phyloP scores from a whole-genome alignment of 2,113 vertebrate genomes.

The Beaufortia kweichowensis region DNA sequence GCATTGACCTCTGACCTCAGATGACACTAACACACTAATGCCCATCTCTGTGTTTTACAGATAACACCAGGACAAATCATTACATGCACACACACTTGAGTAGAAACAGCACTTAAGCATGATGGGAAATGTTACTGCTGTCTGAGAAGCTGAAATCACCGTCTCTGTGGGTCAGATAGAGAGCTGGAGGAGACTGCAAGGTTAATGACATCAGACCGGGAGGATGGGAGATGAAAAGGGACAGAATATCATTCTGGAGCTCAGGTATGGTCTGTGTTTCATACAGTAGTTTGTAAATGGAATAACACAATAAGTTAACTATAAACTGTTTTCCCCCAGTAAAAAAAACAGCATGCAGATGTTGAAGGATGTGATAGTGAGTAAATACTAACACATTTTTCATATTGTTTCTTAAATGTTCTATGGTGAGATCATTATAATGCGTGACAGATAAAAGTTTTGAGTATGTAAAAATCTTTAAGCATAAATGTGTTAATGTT shows the following conservation, averaged over 20 bases:
- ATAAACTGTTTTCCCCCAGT: too few species aligned
- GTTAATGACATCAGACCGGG: slow-evolving; percentile 18
- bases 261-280: not conserved
- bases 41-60: not conserved
- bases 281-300: not conserved
- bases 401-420: too few species aligned
- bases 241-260: not conserved
- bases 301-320: too few species aligned
- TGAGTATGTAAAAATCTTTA: too few species aligned
- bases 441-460: too few species aligned
- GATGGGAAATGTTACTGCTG: slow-evolving; percentile 3
- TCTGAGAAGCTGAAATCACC: slow-evolving; percentile 1
- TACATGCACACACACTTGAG: not conserved
- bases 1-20: not conserved
- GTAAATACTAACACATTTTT: too few species aligned
- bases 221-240: not conserved
- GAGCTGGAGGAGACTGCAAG: not conserved
- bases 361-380: too few species aligned
- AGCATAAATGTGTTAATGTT: too few species aligned
- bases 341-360: too few species aligned
- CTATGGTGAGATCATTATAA: too few species aligned
- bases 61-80: not conserved
- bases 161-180: not conserved
- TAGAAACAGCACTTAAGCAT: slow-evolving; percentile 16
- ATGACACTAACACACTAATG: not conserved